Percentiles rank a stretch among this genome's conserved stretches.
These are phyloP conservation scores for Nasonovia ribisnigri DNA, from an alignment of 2,888 invertebrate genomes.

Conservation along the genomic window DNA sequence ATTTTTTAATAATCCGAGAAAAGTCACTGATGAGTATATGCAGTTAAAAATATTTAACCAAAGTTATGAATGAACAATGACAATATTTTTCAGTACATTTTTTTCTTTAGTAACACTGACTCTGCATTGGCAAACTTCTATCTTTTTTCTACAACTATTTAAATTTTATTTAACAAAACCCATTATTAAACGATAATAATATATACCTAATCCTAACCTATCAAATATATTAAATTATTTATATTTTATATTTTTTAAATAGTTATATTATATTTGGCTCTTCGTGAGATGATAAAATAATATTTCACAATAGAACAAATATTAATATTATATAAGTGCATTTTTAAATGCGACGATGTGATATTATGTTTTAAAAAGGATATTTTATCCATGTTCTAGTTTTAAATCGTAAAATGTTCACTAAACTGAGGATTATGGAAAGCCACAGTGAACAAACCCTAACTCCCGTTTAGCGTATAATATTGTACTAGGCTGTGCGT, in stretches of 20 bases:
- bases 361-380: not conserved
- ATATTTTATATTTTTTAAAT: not conserved
- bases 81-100: not conserved
- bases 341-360: not conserved
- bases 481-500: not conserved
- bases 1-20: not conserved
- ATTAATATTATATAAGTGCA: not conserved
- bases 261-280: not conserved
- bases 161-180: not conserved
- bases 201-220: not conserved
- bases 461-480: not conserved
- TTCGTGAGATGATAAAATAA: not conserved
- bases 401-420: slow-evolving; percentile 27
- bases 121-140: not conserved
- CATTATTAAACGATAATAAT: not conserved
- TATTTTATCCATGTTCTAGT: not conserved
- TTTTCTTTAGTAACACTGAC: not conserved
- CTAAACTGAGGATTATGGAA: slow-evolving; percentile 21
- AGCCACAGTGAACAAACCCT: not conserved
- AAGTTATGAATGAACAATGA: not conserved
- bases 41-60: not conserved
- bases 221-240: not conserved
- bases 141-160: not conserved
- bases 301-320: not conserved
- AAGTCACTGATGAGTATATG: not conserved